A percentile compares a stretch with the other conserved stretches of the same genome.
Evolutionary conservation across 2,113 vertebrate species (phyloP).

Genomic region (Speoplatyrhinus poulsoni): DNA sequence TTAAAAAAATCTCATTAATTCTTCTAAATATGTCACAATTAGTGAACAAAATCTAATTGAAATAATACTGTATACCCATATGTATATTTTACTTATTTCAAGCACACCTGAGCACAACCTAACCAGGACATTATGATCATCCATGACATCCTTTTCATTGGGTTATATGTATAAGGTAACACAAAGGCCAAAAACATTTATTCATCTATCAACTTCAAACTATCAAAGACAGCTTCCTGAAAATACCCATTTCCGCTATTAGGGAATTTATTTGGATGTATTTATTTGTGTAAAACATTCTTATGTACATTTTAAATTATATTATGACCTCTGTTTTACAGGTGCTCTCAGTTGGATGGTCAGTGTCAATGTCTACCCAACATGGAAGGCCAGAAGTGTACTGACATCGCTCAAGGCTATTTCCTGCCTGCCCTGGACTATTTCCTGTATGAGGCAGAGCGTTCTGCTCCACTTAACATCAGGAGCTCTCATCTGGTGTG

Average conservation of each 20-base stretch:
- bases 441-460: conserved; percentile 87
- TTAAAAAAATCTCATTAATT: no score
- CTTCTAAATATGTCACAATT: no score
- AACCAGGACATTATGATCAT: not conserved
- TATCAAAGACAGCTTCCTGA: not conserved
- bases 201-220: not conserved
- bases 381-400: conserved; percentile 77
- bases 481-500: conserved; percentile 70
- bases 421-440: conserved; percentile 85
- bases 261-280: no score
- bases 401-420: conserved; percentile 76
- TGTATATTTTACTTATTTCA: no score
- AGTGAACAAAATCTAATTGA: no score
- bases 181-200: not conserved
- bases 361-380: conserved; percentile 84
- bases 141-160: not conserved
- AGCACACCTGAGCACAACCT: no score
- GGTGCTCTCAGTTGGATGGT: conserved; percentile 77
- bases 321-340: conserved; percentile 24
- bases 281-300: no score
- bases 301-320: no score
- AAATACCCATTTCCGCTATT: no score
- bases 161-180: not conserved
- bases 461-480: conserved; percentile 65
- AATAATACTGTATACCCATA: no score